Percentiles rank a stretch among this genome's conserved stretches.
Evolutionary conservation across 1,140 invertebrate species (phyloP).

Genomic region (Brachionus sp.): DNA sequence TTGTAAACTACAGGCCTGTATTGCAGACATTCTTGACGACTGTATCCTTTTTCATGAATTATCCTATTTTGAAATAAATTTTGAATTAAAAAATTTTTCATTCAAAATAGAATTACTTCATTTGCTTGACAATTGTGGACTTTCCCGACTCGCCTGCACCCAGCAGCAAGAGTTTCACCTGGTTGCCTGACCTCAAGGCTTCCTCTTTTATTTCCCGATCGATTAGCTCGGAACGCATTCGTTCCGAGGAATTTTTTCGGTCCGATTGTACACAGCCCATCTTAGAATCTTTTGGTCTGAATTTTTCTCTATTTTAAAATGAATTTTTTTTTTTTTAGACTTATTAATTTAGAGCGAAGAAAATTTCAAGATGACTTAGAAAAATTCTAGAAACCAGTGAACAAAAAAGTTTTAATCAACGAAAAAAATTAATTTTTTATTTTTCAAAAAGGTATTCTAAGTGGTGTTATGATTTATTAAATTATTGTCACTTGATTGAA

Average conservation of each 20-base stretch:
- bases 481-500: not conserved
- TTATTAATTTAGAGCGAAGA: not conserved
- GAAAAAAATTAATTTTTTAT: not conserved
- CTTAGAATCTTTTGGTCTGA: not conserved
- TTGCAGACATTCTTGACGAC: slow-evolving; percentile 83
- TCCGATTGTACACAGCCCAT: slow-evolving; percentile 15
- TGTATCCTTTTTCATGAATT: slow-evolving; percentile 90
- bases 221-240: not conserved
- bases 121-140: slow-evolving; percentile 99
- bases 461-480: not conserved
- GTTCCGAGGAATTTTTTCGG: not conserved
- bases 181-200: not conserved
- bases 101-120: slow-evolving; percentile 94
- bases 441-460: not conserved
- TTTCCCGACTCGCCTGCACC: slow-evolving; percentile 77
- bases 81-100: slow-evolving; percentile 81
- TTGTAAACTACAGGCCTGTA: slow-evolving; percentile 88
- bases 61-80: slow-evolving; percentile 66
- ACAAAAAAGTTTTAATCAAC: not conserved
- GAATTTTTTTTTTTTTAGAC: not conserved
- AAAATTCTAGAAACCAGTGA: not conserved
- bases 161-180: slow-evolving; percentile 53
- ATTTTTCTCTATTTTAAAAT: not conserved
- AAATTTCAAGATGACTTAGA: not conserved
- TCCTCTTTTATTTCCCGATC: not conserved